Evolutionary conservation across 2,888 invertebrate genomes (phyloP), one percentile per base, ranked within the genome.

Genomic region (Imbricaverruca yamaguchii): DNA sequence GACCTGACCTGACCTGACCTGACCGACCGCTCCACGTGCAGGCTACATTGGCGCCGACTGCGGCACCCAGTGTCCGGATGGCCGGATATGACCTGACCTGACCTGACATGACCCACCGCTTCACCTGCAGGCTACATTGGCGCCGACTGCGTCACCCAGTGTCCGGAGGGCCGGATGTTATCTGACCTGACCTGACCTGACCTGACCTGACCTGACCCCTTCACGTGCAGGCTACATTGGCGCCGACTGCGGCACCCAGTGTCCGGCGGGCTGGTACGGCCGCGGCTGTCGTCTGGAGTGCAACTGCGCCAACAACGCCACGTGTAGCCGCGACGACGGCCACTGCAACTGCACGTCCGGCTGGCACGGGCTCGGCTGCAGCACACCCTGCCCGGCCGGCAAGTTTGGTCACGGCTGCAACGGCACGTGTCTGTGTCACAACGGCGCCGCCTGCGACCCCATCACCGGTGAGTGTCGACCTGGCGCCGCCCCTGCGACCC

Each of bases 31-130:
- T n/a, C n/a, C 18, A 12, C 65, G 81, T 82, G 81, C 84, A 85
- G 95, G 96, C 21, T 95, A 91, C 87, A 91, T 90, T 61, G 95
- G 95, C 0, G 86, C 81, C 18, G 63, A 82, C 84, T 97, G 97
- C 87, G 95, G 96, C 87, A 90, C 94, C 65, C 93, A 94, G 0
- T 98, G 97, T 87, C 93, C 94, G 83, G 91, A 92, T 63, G 93
- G 93, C 86, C 92, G 90, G 61, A 39, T 39, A 1, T 39, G 39
- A 39, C 4, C 39, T 39, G 39, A 39, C 4, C 39, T 39, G 39
- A 39, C 39, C 39, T 39, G 39, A n/a, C n/a, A n/a, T n/a, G n/a
- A 39, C 39, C 39, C 39, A 39, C 39, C 39, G 39, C 39, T 39
- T 39, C 21, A 12, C 65, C 81, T 82, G 81, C 84, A 85, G 95